Evolutionary conservation across 2,888 invertebrate genomes (phyloP).

Genomic region (Amiota minor): DNA sequence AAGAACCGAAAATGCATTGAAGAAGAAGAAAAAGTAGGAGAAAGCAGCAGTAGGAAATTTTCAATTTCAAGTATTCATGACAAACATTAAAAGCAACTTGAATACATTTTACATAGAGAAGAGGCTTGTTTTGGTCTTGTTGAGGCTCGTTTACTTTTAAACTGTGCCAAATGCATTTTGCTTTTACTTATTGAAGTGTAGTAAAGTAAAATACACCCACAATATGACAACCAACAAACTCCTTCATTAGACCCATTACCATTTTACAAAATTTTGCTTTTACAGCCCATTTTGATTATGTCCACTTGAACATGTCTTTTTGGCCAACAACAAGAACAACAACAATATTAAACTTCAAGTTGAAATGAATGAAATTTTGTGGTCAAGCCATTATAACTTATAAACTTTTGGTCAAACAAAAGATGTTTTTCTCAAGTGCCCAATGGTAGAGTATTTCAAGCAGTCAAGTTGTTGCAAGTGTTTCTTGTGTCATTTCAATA

Average conservation of each 20-base stretch:
- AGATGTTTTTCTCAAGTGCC: slow-evolving; percentile 20
- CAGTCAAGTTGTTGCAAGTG: slow-evolving; percentile 7
- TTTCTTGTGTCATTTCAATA: background rate
- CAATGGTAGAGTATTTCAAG: slow-evolving; percentile 8
- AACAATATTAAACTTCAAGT: slow-evolving; percentile 4
- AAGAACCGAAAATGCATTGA: background rate
- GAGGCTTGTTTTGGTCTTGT: background rate
- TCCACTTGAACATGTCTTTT: slow-evolving; percentile 67
- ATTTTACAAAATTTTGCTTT: slow-evolving; percentile 61
- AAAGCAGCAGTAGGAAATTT: slow-evolving; percentile 3
- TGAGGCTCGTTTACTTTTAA: slow-evolving; percentile 10
- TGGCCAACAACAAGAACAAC: slow-evolving; percentile 39
- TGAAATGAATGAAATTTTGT: slow-evolving; percentile 42
- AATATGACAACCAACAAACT: background rate
- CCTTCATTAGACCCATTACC: slow-evolving; percentile 36
- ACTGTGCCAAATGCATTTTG: slow-evolving; percentile 26
- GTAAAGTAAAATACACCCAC: background rate
- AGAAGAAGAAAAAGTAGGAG: background rate
- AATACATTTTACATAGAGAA: background rate
- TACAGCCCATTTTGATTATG: slow-evolving; percentile 40
- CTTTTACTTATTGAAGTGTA: background rate
- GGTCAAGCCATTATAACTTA: slow-evolving; percentile 66
- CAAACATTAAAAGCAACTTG: slow-evolving; percentile 15
- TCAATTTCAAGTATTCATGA: slow-evolving; percentile 27
- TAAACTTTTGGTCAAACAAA: slow-evolving; percentile 39